phyloP scores from a whole-genome alignment of 2,113 vertebrate species.

The Gavialis gangeticus region DNA sequence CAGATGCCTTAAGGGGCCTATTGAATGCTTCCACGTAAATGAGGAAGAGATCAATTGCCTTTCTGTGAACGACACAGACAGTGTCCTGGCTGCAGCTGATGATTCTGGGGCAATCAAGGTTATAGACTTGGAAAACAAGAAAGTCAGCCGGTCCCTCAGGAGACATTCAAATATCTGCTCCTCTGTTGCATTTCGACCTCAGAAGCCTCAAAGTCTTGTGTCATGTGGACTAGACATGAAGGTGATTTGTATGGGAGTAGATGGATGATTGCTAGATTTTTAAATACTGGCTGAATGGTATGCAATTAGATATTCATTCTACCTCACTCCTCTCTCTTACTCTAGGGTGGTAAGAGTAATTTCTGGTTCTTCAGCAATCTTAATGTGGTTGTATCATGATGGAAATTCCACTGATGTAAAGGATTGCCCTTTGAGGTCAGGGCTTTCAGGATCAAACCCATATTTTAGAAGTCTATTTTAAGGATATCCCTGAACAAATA shows the following conservation, averaged over 20 bases:
- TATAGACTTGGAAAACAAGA: conserved; percentile 88
- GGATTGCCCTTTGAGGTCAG: background rate
- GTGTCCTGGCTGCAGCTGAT: conserved; percentile 87
- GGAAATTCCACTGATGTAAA: background rate
- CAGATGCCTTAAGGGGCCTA: conserved; percentile 79
- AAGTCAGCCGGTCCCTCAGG: conserved; percentile 86
- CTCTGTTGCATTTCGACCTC: conserved; percentile 91
- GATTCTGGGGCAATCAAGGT: conserved; percentile 91
- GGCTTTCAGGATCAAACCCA: background rate
- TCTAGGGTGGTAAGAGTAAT: background rate
- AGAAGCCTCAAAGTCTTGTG: conserved; percentile 91
- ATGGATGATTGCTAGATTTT: conserved; percentile 26
- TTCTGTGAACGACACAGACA: conserved; percentile 84
- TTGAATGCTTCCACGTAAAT: conserved; percentile 81
- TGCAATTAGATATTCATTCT: background rate
- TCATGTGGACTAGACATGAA: conserved; percentile 98
- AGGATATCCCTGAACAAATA: background rate
- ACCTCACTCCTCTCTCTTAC: background rate
- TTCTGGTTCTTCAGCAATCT: background rate
- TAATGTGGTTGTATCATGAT: background rate
- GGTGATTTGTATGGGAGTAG: conserved; percentile 80
- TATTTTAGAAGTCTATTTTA: background rate
- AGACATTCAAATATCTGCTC: conserved; percentile 97
- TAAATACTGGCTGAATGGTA: background rate
- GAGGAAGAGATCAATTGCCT: conserved; percentile 96